A percentile compares a stretch with the other conserved stretches of the same genome.
Conservation (phyloP, 2,888 invertebrate species). For the Drosophila macrospina region DNA sequence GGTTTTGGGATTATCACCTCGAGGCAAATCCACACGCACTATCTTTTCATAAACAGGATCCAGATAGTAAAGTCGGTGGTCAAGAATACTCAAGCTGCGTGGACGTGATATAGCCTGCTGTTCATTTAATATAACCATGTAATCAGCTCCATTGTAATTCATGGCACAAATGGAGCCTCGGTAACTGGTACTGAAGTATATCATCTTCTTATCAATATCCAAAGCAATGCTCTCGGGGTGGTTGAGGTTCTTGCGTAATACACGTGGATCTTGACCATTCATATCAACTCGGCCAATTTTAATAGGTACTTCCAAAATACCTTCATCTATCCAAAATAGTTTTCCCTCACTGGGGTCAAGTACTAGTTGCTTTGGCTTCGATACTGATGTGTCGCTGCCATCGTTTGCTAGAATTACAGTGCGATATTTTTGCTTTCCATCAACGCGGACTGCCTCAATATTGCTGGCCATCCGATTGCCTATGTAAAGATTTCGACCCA, state of each 20-base stretch:
- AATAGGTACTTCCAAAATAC: slow-evolving; percentile 94
- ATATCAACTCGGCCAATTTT: slow-evolving; percentile 97
- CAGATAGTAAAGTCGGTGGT: slow-evolving; percentile 93
- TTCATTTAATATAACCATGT: slow-evolving; percentile 89
- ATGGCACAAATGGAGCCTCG: slow-evolving; percentile 90
- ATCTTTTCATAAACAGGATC: slow-evolving; percentile 96
- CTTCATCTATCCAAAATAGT: slow-evolving; percentile 98
- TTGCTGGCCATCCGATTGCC: slow-evolving; percentile 96
- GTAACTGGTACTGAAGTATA: slow-evolving; percentile 95
- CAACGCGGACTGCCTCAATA: slow-evolving; percentile 94
- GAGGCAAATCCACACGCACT: slow-evolving; percentile 92
- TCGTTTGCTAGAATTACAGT: slow-evolving; percentile 95
- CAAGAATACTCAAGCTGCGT: slow-evolving; percentile 92
- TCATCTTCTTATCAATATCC: slow-evolving; percentile 91
- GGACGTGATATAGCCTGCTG: slow-evolving; percentile 91
- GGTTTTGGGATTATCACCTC: slow-evolving; percentile 90
- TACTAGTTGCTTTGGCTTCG: slow-evolving; percentile 94
- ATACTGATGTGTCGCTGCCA: slow-evolving; percentile 93
- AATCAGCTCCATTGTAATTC: slow-evolving; percentile 90
- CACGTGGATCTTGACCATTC: slow-evolving; percentile 93
- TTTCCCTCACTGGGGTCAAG: slow-evolving; percentile 97
- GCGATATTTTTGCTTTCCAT: slow-evolving; percentile 93
- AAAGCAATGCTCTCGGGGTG: slow-evolving; percentile 94
- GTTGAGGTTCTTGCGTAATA: slow-evolving; percentile 89
- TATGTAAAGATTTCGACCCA: slow-evolving; percentile 97